phyloP scores from a whole-genome alignment of 1,140 invertebrate species.

The Drosophila prosaltans region DNA sequence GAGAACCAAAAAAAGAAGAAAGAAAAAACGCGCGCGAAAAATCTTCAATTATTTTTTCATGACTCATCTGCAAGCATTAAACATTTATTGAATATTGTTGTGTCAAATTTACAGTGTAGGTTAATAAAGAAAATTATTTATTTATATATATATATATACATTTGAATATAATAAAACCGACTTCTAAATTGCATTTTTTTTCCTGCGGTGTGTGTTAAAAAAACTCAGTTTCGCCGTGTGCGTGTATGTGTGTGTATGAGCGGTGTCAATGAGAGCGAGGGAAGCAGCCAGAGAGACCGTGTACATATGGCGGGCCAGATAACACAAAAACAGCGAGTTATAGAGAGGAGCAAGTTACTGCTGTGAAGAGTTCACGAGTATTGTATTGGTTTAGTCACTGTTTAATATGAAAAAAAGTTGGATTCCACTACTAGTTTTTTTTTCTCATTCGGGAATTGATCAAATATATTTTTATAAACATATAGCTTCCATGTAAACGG shows the following conservation, averaged over 20 bases:
- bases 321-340: conserved; percentile 28
- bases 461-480: too few relatives aligned
- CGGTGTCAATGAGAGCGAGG: conserved; percentile 3
- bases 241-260: conserved; percentile 2
- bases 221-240: not conserved
- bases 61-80: conserved; percentile 1
- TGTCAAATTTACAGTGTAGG: conserved; percentile 1
- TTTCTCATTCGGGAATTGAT: too few relatives aligned
- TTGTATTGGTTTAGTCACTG: not conserved
- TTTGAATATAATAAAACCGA: not conserved
- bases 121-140: conserved; percentile 1
- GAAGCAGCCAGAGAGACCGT: conserved; percentile 28
- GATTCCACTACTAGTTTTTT: too few relatives aligned
- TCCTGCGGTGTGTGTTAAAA: conserved; percentile 16
- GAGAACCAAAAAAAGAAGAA: conserved; percentile 9
- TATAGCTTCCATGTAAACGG: too few relatives aligned
- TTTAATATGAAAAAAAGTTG: too few relatives aligned
- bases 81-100: not conserved
- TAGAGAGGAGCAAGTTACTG: conserved; percentile 32
- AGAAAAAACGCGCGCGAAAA: conserved; percentile 13
- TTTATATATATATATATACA: not conserved
- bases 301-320: conserved; percentile 49
- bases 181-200: conserved; percentile 12
- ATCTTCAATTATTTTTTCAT: conserved; percentile 9
- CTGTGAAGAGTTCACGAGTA: not conserved